Percentiles rank a stretch among this genome's conserved stretches.
Evolutionary conservation across 2,113 vertebrate species (phyloP).

Genomic region (Procavia capensis): DNA sequence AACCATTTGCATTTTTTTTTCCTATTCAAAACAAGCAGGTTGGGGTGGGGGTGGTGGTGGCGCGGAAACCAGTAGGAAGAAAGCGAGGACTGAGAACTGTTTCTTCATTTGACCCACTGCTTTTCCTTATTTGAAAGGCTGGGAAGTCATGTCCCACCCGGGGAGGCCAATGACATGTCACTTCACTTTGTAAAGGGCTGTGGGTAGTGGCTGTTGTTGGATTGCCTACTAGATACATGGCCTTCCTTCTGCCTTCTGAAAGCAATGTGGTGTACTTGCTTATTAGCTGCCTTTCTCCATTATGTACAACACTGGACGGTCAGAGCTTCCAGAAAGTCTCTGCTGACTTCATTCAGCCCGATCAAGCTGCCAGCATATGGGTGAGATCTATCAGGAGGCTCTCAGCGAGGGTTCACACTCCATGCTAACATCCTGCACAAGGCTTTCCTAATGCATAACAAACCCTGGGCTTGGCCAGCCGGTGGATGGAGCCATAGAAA

Average conservation of each 20-base stretch:
- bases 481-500: not conserved
- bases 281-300: not conserved
- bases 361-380: not conserved
- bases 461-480: not conserved
- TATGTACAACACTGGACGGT: not conserved
- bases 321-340: not conserved
- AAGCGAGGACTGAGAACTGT: not conserved
- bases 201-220: not conserved
- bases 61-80: not conserved
- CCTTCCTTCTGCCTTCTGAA: not conserved
- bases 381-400: not conserved
- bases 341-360: not conserved
- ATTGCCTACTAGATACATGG: fast-evolving
- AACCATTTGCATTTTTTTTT: not conserved
- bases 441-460: not conserved
- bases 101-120: not conserved
- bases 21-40: not conserved
- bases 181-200: not conserved
- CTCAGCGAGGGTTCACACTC: fast-evolving
- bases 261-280: not conserved
- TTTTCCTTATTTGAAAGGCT: not conserved
- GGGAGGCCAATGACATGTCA: not conserved
- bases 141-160: not conserved
- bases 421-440: not conserved
- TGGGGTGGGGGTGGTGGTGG: no score